Conservation (phyloP, 2,888 invertebrate species). For the Drosophila paranaensis region DNA sequence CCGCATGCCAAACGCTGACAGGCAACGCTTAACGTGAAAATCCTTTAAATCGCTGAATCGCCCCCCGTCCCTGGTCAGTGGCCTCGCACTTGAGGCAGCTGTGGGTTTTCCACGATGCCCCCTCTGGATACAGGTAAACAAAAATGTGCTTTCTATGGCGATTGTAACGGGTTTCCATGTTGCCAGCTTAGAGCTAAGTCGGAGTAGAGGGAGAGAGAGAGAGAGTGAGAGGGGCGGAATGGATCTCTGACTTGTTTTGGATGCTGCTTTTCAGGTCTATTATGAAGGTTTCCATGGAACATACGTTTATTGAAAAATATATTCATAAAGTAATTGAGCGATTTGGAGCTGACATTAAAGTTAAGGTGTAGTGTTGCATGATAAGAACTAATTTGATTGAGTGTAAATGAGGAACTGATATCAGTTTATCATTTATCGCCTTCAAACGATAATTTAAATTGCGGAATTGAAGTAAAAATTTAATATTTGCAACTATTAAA, state of each 20-base stretch:
- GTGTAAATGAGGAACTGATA: not conserved
- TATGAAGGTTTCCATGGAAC: not conserved
- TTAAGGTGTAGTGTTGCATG: not conserved
- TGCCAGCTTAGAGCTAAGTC: constrained; percentile 35
- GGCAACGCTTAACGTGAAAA: constrained; percentile 71
- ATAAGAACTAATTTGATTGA: not conserved
- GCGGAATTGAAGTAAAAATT: no score
- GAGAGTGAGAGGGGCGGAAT: no score
- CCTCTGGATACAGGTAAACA: constrained; percentile 46
- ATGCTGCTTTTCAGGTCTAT: not conserved
- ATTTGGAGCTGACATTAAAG: not conserved
- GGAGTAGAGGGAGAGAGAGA: not conserved
- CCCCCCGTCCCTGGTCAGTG: constrained; percentile 24
- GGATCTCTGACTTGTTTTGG: not conserved
- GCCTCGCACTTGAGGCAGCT: constrained; percentile 32
- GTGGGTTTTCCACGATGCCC: constrained; percentile 23
- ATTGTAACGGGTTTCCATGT: constrained; percentile 40
- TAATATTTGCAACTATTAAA: no score
- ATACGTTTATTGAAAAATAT: not conserved
- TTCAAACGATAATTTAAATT: no score
- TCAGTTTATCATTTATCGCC: no score
- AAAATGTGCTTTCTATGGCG: constrained; percentile 50
- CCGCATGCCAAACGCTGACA: constrained; percentile 77
- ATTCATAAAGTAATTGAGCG: not conserved
- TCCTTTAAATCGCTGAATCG: constrained; percentile 63